Evolutionary conservation across 2,888 invertebrate species (phyloP).

Genomic region (Hydrotaea cyrtoneurina): DNA sequence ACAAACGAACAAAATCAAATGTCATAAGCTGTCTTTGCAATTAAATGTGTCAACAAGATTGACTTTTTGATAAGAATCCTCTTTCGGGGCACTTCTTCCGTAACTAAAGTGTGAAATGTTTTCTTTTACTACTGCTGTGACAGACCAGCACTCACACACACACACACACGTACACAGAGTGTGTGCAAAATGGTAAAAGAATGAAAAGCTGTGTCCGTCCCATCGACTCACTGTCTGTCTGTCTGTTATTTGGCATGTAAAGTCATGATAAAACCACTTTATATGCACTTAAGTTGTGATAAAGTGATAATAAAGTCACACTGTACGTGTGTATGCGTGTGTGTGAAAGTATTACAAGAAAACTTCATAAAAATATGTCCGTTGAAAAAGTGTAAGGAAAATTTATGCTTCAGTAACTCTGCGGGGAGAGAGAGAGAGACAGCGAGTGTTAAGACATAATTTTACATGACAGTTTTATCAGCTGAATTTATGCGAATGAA

Average conservation of each 20-base stretch:
- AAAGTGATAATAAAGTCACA: constrained; percentile 51
- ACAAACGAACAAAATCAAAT: constrained; percentile 65
- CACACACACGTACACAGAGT: background rate
- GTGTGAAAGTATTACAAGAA: background rate
- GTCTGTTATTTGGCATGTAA: constrained; percentile 20
- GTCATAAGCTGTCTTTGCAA: constrained; percentile 69
- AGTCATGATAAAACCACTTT: constrained; percentile 52
- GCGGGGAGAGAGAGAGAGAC: too few relatives aligned
- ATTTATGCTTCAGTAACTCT: constrained; percentile 52
- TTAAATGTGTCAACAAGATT: constrained; percentile 69
- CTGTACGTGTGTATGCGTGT: background rate
- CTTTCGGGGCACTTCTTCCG: constrained; percentile 38
- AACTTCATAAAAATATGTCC: constrained; percentile 25
- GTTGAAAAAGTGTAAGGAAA: constrained; percentile 19
- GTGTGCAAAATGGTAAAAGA: background rate
- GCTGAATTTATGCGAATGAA: background rate
- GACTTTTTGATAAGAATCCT: constrained; percentile 65
- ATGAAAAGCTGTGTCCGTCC: constrained; percentile 14
- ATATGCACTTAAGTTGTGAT: constrained; percentile 43
- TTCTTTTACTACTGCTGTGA: constrained; percentile 15
- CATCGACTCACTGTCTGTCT: background rate
- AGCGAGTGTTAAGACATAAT: constrained; percentile 13
- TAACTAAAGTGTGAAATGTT: constrained; percentile 60
- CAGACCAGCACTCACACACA: background rate
- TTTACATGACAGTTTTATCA: constrained; percentile 15